phyloP scores from a whole-genome alignment of 2,888 invertebrate genomes.

The Melinaea menophilus region DNA sequence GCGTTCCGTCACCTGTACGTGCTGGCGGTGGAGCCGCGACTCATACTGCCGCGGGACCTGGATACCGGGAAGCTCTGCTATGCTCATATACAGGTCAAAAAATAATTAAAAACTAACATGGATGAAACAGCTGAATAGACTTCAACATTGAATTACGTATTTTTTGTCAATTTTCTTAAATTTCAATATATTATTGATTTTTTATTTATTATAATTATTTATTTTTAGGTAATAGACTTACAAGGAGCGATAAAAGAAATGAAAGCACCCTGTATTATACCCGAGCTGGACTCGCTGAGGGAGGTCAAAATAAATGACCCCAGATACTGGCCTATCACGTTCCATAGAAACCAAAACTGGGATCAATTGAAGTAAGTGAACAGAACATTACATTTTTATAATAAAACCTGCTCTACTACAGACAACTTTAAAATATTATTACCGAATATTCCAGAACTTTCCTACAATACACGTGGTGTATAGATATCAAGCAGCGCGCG shows the following conservation, averaged over 20 bases:
- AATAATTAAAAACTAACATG: too few species aligned
- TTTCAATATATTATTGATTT: too few species aligned
- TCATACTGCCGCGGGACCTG: conserved; percentile 92
- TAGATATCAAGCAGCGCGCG: conserved; percentile 92
- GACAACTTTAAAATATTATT: not conserved
- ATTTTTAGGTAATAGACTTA: conserved; percentile 57
- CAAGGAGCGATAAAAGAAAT: conserved; percentile 76
- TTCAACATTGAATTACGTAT: not conserved
- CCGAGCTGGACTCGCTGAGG: conserved; percentile 85
- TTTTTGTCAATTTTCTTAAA: not conserved
- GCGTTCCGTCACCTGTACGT: conserved; percentile 98
- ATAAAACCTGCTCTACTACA: not conserved
- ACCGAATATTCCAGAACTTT: conserved; percentile 71
- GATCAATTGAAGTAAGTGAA: conserved; percentile 82
- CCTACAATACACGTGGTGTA: conserved; percentile 81
- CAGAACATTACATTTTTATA: not conserved
- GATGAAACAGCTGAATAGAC: too few species aligned
- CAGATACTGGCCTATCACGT: conserved; percentile 93
- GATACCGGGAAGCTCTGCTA: conserved; percentile 88
- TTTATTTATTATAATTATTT: not conserved
- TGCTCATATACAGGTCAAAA: conserved; percentile 82
- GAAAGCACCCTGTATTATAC: conserved; percentile 91
- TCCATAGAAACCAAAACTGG: conserved; percentile 91
- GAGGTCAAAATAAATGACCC: conserved; percentile 89
- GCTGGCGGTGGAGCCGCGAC: conserved; percentile 92